phyloP scores from a whole-genome alignment of 2,797 vertebrate species.

The Sebastes diploproa region DNA sequence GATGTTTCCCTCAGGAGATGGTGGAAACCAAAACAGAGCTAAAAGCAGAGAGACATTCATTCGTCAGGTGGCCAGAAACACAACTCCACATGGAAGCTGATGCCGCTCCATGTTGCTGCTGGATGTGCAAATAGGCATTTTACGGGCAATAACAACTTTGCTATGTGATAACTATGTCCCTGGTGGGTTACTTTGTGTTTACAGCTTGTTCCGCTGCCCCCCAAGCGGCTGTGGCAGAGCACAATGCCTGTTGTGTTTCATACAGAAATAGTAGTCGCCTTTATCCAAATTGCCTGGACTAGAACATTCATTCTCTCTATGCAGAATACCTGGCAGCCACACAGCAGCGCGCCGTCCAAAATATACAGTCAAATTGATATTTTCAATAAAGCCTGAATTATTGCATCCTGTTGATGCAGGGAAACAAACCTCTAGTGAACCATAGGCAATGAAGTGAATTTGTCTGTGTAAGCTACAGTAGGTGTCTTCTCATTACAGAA shows the following conservation, averaged over 20 bases:
- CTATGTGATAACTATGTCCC: background rate
- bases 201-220: background rate
- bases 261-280: background rate
- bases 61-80: background rate
- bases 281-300: background rate
- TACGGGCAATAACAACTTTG: background rate
- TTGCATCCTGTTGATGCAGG: background rate
- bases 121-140: background rate
- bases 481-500: conserved; percentile 16
- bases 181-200: background rate
- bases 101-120: background rate
- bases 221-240: background rate
- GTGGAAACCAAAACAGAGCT: background rate
- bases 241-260: background rate
- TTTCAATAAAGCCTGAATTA: conserved; percentile 37
- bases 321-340: background rate
- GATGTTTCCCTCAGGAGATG: background rate
- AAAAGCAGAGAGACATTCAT: background rate
- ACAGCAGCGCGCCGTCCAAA: background rate
- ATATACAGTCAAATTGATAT: conserved; percentile 10
- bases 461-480: background rate
- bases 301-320: background rate
- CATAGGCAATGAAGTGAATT: background rate
- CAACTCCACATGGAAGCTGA: background rate
- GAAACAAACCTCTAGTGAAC: conserved; percentile 9